Base-by-base conservation (phyloP, 2,113 vertebrate genomes). In the Gavialis gangeticus region DNA sequence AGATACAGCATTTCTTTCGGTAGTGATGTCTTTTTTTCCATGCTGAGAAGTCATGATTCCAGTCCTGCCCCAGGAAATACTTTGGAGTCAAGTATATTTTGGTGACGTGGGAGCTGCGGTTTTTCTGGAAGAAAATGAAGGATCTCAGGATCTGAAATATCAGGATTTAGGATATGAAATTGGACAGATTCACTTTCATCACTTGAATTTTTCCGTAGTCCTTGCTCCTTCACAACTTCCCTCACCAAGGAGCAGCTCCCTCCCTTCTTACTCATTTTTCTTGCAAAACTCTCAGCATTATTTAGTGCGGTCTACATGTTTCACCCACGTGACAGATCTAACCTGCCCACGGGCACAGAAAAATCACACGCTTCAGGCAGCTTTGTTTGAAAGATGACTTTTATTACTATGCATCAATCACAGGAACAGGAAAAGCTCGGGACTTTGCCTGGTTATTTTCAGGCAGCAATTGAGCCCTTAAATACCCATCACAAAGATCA, bases 401-500 rank as follows among this genome's bases (percentile, higher is more conserved):
- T 97, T 96, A 93, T 94, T 96, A 27, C 60, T 25, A 37, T 46
- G 46, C 22, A 7, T 71, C 24, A 66, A 37, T 18, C 14, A 55
- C 66, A 12, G 24, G 8, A 24, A 21, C 10, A 25, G 4, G 34
- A 12, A 58, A 62, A 86, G 2, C 87, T 85, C 85, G 62, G 25
- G 12, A 71, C 11, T 78, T 80, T 0, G 0, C 46, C 89, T 9
- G 80, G 69, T 60, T 25, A 73, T 84, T 75, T 62, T 71, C 27
- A 85, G 83, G 89, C 84, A 21, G 90, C 87, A 83, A 84, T 18
- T 79, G 54, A 77, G 83, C 91, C 94, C 69, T 60, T 71, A 15
- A 11, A 22, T 0, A 9, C n/a, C 27, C 0, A 3, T 77, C 58
- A 24, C 10, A 11, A 62, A 0, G 1, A 30, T 16, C 14, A 4